These are phyloP conservation scores for Apotomis betuletana DNA, from an alignment of 2,888 invertebrate genomes.

Conservation along the genomic window DNA sequence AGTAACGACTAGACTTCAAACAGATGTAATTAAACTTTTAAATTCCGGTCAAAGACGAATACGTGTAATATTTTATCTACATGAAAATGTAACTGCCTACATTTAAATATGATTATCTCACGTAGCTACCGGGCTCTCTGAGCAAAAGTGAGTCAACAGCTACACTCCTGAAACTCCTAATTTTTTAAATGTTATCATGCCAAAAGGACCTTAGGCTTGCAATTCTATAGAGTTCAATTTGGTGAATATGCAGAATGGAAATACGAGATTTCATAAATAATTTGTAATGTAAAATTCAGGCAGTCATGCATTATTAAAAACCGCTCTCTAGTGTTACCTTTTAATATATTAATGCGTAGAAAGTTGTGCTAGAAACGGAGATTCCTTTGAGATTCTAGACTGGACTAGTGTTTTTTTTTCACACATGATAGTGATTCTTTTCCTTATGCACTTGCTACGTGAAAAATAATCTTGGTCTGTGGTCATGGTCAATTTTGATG, in stretches of 20 bases:
- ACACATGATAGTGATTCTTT: too few species aligned
- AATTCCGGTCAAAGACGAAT: too few species aligned
- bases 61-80: background rate
- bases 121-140: slow-evolving; percentile 3
- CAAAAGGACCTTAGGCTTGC: background rate
- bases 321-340: slow-evolving; percentile 1
- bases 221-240: background rate
- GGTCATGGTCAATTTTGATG: too few species aligned
- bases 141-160: background rate
- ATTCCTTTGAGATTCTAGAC: slow-evolving; percentile 8
- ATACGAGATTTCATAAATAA: background rate
- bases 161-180: background rate
- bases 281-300: slow-evolving; percentile 14
- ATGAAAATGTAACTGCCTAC: slow-evolving; percentile 18
- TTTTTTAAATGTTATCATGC: background rate
- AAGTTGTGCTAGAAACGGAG: background rate
- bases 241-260: background rate
- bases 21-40: too few species aligned
- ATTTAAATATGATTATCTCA: slow-evolving; percentile 35
- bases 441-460: too few species aligned
- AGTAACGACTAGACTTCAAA: too few species aligned
- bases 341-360: slow-evolving; percentile 6
- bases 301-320: slow-evolving; percentile 36
- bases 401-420: too few species aligned
- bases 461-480: too few species aligned